Conservation (phyloP, 2,797 vertebrate species). For the Platyrinchus mystaceus region DNA sequence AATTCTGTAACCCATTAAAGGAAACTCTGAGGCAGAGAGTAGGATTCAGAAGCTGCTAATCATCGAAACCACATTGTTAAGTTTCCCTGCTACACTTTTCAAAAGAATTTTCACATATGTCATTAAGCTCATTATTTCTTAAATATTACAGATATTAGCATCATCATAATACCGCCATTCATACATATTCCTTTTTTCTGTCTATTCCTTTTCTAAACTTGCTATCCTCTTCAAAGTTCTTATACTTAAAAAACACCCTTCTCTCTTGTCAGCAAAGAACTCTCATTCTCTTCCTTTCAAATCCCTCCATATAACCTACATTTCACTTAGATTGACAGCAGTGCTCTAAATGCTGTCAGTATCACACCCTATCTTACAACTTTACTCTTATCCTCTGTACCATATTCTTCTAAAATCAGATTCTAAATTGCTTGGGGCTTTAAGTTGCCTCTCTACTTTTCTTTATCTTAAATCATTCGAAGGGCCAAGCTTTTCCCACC, state of each 20-base stretch:
- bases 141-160: neutral
- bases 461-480: slow-evolving; percentile 4
- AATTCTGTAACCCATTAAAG: neutral
- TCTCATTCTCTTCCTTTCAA: slow-evolving; percentile 9
- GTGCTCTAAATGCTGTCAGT: slow-evolving; percentile 24
- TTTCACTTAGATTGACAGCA: slow-evolving; percentile 41
- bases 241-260: neutral
- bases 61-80: neutral
- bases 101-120: neutral
- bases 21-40: neutral
- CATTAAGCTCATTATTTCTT: slow-evolving; percentile 34
- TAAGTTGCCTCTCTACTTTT: neutral
- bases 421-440: slow-evolving; percentile 29
- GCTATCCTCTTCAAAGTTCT: slow-evolving; percentile 12
- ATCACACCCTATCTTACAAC: slow-evolving; percentile 22
- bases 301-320: slow-evolving; percentile 18
- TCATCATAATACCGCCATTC: neutral
- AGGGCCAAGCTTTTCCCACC: neutral
- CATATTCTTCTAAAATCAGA: slow-evolving; percentile 34
- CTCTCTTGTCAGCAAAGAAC: neutral
- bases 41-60: neutral
- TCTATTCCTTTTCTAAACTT: neutral
- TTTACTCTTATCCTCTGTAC: slow-evolving; percentile 33
- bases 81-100: neutral
- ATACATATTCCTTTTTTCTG: neutral